Percentiles rank a stretch among this genome's conserved stretches.
phyloP scores from a whole-genome alignment of 2,113 vertebrate genomes.

The Corvus hawaiiensis region DNA sequence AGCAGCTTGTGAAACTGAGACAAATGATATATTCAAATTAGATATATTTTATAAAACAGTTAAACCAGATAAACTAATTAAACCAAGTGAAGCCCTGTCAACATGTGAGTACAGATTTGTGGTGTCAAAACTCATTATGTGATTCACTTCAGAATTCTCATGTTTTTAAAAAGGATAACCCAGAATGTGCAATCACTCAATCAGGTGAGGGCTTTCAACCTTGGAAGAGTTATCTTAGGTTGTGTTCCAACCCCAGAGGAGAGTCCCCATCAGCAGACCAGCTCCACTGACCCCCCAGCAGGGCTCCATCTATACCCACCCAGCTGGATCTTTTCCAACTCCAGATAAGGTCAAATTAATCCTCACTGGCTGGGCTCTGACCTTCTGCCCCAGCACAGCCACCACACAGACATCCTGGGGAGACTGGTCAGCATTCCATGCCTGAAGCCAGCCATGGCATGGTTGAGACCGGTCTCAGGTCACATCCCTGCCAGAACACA shows the following conservation, averaged over 20 bases:
- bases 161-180: not conserved
- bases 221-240: not conserved
- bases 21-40: not conserved
- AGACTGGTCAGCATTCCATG: not conserved
- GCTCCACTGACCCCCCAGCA: not conserved
- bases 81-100: not conserved
- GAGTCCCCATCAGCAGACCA: accelerated
- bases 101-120: not conserved
- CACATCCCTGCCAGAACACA: not conserved
- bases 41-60: not conserved
- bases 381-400: not conserved
- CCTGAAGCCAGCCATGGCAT: not conserved
- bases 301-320: not conserved
- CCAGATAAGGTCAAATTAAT: not conserved
- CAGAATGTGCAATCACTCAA: not conserved
- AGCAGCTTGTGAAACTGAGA: not conserved
- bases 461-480: not conserved
- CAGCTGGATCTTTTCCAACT: not conserved
- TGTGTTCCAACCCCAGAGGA: not conserved
- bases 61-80: not conserved
- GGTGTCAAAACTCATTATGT: not conserved
- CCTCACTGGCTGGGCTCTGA: not conserved
- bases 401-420: not conserved
- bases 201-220: not conserved
- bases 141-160: not conserved